Conservation (phyloP, 1,140 invertebrate species). For the Drosophila kurseongensis region DNA sequence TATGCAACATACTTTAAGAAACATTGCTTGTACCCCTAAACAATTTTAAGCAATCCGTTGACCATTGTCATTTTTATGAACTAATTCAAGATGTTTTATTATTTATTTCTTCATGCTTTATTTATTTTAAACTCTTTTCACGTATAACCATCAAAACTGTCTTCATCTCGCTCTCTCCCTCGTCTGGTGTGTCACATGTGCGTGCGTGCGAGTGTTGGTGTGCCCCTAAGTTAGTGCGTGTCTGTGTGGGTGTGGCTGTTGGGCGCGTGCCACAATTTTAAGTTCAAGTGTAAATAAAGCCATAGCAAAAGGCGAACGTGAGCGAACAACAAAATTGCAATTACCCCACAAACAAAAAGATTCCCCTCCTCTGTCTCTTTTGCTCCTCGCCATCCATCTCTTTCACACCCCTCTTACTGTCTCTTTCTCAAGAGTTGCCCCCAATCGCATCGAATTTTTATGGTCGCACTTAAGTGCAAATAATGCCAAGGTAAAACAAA, state of each 20-base stretch:
- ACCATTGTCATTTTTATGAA: too few relatives aligned
- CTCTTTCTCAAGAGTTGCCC: constrained; percentile 6
- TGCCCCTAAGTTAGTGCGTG: constrained; percentile 10
- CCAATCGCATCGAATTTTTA: constrained; percentile 60
- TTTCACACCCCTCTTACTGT: background rate
- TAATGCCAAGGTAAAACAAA: constrained; percentile 47
- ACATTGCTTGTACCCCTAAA: too few relatives aligned
- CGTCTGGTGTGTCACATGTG: background rate
- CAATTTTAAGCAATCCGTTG: too few relatives aligned
- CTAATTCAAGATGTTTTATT: too few relatives aligned
- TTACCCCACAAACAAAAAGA: constrained; percentile 51
- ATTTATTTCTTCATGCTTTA: background rate
- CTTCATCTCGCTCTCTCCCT: background rate
- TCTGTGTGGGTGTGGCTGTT: background rate
- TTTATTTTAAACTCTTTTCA: background rate
- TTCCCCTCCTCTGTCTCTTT: constrained; percentile 8
- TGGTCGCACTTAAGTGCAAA: constrained; percentile 60
- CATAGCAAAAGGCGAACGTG: constrained; percentile 57
- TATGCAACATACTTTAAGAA: too few relatives aligned
- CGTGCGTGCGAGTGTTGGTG: constrained; percentile 1
- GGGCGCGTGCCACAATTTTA: constrained; percentile 60
- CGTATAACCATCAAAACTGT: background rate
- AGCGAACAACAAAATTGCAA: constrained; percentile 62
- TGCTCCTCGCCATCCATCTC: background rate
- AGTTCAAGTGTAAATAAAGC: constrained; percentile 75